These are phyloP conservation scores for Geotrupes spiniger DNA, from an alignment of 2,888 invertebrate genomes.

Conservation along the genomic window DNA sequence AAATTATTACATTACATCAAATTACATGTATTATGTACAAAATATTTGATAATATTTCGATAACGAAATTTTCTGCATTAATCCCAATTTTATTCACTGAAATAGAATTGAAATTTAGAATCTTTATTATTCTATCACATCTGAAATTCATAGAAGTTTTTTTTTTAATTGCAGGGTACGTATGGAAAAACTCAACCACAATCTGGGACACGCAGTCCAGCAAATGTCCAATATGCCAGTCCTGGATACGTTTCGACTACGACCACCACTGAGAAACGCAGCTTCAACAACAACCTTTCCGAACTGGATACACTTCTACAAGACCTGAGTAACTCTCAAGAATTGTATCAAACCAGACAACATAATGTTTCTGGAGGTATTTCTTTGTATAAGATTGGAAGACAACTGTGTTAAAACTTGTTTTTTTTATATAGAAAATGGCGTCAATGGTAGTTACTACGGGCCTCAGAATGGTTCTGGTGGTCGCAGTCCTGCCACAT, in stretches of 20 bases:
- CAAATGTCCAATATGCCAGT: conserved; percentile 22
- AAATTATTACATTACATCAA: no score
- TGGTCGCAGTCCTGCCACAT: conserved; percentile 43
- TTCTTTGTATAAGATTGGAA: conserved; percentile 11
- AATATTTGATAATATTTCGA: no score
- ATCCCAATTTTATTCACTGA: no score
- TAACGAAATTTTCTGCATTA: no score
- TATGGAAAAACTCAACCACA: conserved; percentile 45
- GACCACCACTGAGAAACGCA: conserved; percentile 48
- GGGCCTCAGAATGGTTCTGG: conserved; percentile 41
- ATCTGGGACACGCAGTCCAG: conserved; percentile 33
- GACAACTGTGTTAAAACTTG: not conserved
- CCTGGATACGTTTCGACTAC: conserved; percentile 30
- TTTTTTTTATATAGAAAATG: conserved; percentile 35
- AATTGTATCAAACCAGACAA: conserved; percentile 50
- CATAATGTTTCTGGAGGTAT: conserved; percentile 45
- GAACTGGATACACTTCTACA: conserved; percentile 89
- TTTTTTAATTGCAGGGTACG: conserved; percentile 39
- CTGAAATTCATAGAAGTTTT: no score
- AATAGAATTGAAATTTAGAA: no score
- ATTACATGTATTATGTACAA: no score
- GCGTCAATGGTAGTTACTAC: conserved; percentile 42
- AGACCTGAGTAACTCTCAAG: conserved; percentile 77
- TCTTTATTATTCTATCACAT: no score
- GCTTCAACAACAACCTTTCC: conserved; percentile 73